Percentiles rank a stretch among this genome's conserved stretches.
Evolutionary conservation across 2,888 invertebrate genomes (phyloP).

Genomic region (Napeogenes inachia): DNA sequence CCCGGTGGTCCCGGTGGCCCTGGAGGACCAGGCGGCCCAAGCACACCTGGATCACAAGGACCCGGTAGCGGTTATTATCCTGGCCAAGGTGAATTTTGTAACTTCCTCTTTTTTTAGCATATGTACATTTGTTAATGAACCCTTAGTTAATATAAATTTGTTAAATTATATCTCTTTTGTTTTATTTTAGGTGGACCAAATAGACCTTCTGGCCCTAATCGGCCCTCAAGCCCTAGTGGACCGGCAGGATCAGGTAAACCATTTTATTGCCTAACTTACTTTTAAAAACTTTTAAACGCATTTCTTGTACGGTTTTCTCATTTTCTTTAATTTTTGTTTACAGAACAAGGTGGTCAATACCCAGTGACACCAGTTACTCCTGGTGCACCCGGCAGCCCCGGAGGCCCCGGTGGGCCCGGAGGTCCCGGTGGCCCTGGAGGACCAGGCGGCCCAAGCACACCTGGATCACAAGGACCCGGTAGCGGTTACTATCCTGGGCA

Average conservation of each 20-base stretch:
- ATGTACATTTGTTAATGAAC: no score
- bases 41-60: not conserved
- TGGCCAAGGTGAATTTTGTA: slow-evolving; percentile 9
- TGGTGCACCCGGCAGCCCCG: slow-evolving; percentile 28
- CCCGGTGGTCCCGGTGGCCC: slow-evolving; percentile 36
- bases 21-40: slow-evolving; percentile 38
- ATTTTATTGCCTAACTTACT: not conserved
- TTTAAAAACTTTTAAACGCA: no score
- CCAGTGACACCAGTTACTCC: slow-evolving; percentile 40
- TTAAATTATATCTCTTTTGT: no score
- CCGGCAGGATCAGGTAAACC: slow-evolving; percentile 9
- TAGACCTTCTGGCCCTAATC: slow-evolving; percentile 36
- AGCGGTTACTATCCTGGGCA: slow-evolving; percentile 23
- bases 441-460: not conserved
- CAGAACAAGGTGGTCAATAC: slow-evolving; percentile 58
- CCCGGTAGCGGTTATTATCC: slow-evolving; percentile 19
- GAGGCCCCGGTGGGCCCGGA: slow-evolving; percentile 29
- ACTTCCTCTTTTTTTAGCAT: no score
- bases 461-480: slow-evolving; percentile 3
- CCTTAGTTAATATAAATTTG: no score
- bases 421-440: slow-evolving; percentile 42
- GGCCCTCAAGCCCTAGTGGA: slow-evolving; percentile 2
- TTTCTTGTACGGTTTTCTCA: no score
- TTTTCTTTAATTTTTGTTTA: not conserved
- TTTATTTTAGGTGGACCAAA: slow-evolving; percentile 40